Percentiles rank a stretch among this genome's conserved stretches.
phyloP scores from a whole-genome alignment of 2,113 vertebrate species.

The Origma solitaria region DNA sequence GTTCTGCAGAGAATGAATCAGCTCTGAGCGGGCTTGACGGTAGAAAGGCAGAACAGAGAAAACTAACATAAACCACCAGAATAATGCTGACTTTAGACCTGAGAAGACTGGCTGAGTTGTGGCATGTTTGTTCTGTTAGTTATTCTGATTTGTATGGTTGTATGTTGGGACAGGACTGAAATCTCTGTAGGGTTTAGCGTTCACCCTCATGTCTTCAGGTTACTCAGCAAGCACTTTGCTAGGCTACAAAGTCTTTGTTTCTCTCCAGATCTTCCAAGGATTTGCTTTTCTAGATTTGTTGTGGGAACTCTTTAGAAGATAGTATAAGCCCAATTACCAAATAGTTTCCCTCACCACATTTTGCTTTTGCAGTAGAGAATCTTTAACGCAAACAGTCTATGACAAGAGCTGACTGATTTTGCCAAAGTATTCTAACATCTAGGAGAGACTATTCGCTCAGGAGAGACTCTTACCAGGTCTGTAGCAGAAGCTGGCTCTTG shows the following conservation, averaged over 20 bases:
- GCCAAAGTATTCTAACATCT: background rate
- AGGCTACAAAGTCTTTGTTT: background rate
- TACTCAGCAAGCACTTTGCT: background rate
- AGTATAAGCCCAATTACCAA: background rate
- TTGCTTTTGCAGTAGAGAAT: background rate
- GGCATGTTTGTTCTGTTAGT: background rate
- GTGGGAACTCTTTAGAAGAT: background rate
- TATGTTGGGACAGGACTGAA: background rate
- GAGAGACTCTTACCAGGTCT: background rate
- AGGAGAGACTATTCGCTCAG: background rate
- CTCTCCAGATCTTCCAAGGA: background rate
- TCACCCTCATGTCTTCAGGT: background rate
- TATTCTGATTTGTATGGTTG: background rate
- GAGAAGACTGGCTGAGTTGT: background rate
- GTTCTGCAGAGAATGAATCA: background rate
- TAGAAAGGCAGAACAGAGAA: background rate
- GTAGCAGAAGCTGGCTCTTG: background rate
- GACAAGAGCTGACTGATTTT: background rate
- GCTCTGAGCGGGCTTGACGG: background rate
- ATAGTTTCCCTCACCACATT: background rate
- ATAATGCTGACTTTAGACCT: background rate
- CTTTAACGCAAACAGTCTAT: background rate
- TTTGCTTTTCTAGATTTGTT: background rate
- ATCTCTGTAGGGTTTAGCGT: background rate
- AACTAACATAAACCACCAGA: background rate